A percentile compares a stretch with the other conserved stretches of the same genome.
Conservation (phyloP, 2,888 invertebrate species). For the Rhodophaea formosa region DNA sequence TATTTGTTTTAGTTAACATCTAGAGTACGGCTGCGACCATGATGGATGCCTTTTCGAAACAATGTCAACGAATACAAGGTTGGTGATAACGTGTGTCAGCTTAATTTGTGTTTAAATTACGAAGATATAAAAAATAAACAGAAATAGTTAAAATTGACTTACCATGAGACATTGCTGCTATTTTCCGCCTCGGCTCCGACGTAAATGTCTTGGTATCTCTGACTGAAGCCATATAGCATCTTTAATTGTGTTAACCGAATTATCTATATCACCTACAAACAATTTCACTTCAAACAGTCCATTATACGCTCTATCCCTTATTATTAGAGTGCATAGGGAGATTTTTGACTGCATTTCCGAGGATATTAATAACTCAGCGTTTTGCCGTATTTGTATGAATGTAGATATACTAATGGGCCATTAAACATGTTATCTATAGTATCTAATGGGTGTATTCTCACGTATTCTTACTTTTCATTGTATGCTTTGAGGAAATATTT, state of each 20-base stretch:
- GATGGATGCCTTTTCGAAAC: no score
- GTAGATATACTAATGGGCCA: background rate
- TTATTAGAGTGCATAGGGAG: background rate
- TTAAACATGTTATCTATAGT: background rate
- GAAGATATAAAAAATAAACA: no score
- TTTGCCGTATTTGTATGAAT: background rate
- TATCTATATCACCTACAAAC: constrained; percentile 37
- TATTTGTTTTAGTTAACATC: no score
- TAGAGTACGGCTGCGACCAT: no score
- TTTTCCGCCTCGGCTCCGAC: constrained; percentile 30
- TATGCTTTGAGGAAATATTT: no score
- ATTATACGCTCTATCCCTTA: constrained; percentile 17
- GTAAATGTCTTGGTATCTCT: constrained; percentile 37
- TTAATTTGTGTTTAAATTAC: no score
- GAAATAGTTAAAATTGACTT: constrained; percentile 15
- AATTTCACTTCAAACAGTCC: background rate
- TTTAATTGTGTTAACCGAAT: constrained; percentile 52
- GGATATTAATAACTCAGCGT: background rate
- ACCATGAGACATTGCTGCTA: constrained; percentile 41
- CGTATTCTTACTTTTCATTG: background rate
- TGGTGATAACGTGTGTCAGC: no score
- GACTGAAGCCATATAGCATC: constrained; percentile 42
- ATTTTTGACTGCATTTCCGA: background rate
- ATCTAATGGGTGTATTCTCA: background rate
- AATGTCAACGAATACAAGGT: no score